A percentile compares a stretch with the other conserved stretches of the same genome.
phyloP scores from a whole-genome alignment of 2,797 vertebrate species.

The Sebastes elongatus region DNA sequence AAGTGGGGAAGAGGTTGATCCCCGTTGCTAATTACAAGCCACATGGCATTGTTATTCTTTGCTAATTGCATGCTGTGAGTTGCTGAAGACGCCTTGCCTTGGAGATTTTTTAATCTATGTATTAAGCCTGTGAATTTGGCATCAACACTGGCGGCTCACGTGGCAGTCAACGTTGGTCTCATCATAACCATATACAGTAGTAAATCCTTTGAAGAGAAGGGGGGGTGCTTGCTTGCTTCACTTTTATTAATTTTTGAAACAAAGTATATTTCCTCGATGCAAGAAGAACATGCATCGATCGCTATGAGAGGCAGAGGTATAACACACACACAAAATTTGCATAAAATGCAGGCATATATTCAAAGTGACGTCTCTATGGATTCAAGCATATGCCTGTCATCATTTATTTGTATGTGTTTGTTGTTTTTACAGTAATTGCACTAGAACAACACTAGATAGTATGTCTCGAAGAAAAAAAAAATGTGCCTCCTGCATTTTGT shows the following conservation, averaged over 20 bases:
- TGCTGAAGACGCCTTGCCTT: slow-evolving; percentile 53
- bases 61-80: slow-evolving; percentile 74
- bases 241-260: slow-evolving; percentile 22
- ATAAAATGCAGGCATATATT: slow-evolving; percentile 4
- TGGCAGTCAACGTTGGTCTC: slow-evolving; percentile 13
- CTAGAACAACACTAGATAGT: not conserved
- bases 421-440: slow-evolving; percentile 4
- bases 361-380: not conserved
- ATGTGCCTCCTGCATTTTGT: not conserved
- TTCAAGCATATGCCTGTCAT: slow-evolving; percentile 12
- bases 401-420: slow-evolving; percentile 3
- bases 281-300: not conserved
- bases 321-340: not conserved
- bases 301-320: not conserved
- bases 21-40: slow-evolving; percentile 74
- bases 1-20: slow-evolving; percentile 68
- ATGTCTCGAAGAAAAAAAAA: not conserved
- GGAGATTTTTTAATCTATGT: slow-evolving; percentile 66
- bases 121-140: slow-evolving; percentile 58
- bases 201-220: not conserved
- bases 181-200: not conserved
- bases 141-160: slow-evolving; percentile 26
- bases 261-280: not conserved
- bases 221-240: not conserved
- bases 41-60: slow-evolving; percentile 78